Evolutionary conservation across 2,888 invertebrate species (phyloP), one percentile per base, ranked within the genome.

Genomic region (Antheraea yamamai): DNA sequence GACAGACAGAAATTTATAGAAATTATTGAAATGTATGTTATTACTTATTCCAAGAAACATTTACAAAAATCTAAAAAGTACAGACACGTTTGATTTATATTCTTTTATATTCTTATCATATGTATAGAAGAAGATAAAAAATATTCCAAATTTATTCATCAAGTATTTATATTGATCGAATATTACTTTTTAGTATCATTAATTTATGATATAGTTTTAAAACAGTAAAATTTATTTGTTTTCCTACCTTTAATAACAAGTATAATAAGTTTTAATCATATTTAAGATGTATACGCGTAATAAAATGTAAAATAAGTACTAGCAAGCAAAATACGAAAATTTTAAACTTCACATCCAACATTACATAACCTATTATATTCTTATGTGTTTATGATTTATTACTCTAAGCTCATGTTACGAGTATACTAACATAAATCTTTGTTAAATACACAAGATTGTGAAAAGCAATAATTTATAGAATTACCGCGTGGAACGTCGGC

Each of bases 391-490:
- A 78, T 72, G 76, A 78, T 76, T 78, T 77, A 76, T 73, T 26
- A 12, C 20, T 6, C 26, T 77, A 83, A 80, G 77, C 77, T 80
- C 23, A 39, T 39, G 55, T 82, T 80, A 81, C 77, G 2, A 10
- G 47, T 47, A 47, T 47, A 47, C 47, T 47, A 47, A 81, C 82
- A 86, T 87, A 88, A 89, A 89, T 88, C 88, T 88, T 83, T 77
- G 83, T 84, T 83, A 83, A 83, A 81, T 83, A 83, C 80, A 84
- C 83, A 85, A 83, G 83, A 84, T 85, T 87, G 83, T 84, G 85
- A 85, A 88, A 88, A 84, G 89, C 86, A 88, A 92, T 93, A 91
- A 91, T 89, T 92, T 89, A 90, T 87, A 84, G 87, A 88, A 88
- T 91, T 88, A 88, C 81, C 85, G 83, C 80, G 84, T 85, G 84